Evolutionary conservation across 2,113 vertebrate species (phyloP).

Genomic region (Dromaius novaehollandiae): DNA sequence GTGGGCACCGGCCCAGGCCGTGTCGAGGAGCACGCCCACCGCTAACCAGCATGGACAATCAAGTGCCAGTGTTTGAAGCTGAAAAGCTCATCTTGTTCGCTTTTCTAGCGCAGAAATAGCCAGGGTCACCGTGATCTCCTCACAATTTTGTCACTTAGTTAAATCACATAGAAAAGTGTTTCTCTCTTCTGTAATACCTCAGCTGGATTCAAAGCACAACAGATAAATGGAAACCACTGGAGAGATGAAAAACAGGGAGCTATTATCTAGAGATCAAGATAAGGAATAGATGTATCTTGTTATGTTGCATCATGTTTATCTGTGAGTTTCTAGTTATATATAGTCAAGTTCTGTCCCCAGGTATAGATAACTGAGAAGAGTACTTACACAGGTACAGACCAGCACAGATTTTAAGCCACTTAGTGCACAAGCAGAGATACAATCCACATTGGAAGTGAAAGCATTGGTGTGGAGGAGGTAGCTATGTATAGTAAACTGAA

Average conservation of each 20-base stretch:
- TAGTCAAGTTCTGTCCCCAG: neutral
- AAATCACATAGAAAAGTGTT: neutral
- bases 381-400: neutral
- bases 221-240: neutral
- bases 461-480: neutral
- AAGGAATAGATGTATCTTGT: neutral
- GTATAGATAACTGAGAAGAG: neutral
- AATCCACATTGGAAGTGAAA: neutral
- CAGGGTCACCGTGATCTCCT: neutral
- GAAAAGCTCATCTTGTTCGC: neutral
- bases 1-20: fast-evolving
- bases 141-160: neutral
- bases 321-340: neutral
- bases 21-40: neutral
- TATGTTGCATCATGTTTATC: neutral
- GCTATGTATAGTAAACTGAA: neutral
- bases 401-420: neutral
- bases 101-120: neutral
- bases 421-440: neutral
- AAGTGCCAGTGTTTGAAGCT: neutral
- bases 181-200: neutral
- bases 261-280: neutral
- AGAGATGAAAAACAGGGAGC: neutral
- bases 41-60: neutral
- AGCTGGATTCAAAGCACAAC: neutral